Evolutionary conservation across 2,888 invertebrate species (phyloP).

Genomic region (Nemapogon koenigi): DNA sequence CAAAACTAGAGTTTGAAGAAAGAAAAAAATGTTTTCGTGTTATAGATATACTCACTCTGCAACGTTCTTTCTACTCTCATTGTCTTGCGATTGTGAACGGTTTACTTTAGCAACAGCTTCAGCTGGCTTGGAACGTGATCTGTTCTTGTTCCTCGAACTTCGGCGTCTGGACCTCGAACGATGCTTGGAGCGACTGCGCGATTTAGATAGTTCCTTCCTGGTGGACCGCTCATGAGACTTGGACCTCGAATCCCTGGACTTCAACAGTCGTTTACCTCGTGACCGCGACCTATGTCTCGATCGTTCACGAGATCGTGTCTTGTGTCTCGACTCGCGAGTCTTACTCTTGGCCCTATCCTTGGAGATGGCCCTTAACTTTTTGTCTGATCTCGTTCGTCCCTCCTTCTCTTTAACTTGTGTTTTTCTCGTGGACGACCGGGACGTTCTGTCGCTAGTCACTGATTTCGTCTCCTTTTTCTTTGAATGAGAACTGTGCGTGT

Average conservation of each 20-base stretch:
- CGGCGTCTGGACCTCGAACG: constrained; percentile 23
- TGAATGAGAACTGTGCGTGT: background rate
- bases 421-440: background rate
- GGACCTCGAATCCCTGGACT: too few relatives aligned
- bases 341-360: constrained; percentile 27
- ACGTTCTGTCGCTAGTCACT: background rate
- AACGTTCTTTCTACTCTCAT: constrained; percentile 27
- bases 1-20: too few relatives aligned
- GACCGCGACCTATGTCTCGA: constrained; percentile 20
- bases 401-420: constrained; percentile 21
- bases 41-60: constrained; percentile 36
- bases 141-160: constrained; percentile 12
- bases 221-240: background rate
- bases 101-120: constrained; percentile 29
- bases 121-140: constrained; percentile 27
- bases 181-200: background rate
- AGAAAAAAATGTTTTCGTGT: too few relatives aligned
- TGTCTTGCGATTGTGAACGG: constrained; percentile 51
- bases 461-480: background rate
- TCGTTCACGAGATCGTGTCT: constrained; percentile 31
- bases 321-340: constrained; percentile 29
- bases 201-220: background rate
- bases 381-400: constrained; percentile 16
- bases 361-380: constrained; percentile 24
- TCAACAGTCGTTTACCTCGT: too few relatives aligned